These are phyloP conservation scores for Indri indri DNA, from an alignment of 2,113 vertebrate genomes.

Conservation along the genomic window DNA sequence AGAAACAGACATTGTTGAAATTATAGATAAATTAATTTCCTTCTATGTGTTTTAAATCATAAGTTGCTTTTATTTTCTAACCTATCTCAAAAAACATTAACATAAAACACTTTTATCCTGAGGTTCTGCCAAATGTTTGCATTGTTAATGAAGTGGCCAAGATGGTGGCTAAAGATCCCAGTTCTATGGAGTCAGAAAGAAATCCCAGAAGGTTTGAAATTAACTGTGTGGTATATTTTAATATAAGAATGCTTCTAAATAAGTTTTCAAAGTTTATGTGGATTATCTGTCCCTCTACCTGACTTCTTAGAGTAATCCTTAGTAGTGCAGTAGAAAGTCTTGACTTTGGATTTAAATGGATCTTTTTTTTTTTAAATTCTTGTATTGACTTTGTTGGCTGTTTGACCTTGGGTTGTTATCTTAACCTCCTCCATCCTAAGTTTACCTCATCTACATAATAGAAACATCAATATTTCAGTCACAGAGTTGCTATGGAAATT, in stretches of 20 bases:
- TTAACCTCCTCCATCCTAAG: not conserved
- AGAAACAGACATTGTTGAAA: not conserved
- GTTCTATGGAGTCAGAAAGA: conserved; percentile 47
- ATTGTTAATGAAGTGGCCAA: conserved; percentile 52
- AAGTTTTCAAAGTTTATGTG: conserved; percentile 37
- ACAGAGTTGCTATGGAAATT: not conserved
- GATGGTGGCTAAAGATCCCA: conserved; percentile 46
- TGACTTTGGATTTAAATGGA: not conserved
- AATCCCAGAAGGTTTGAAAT: conserved; percentile 57
- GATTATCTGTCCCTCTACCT: not conserved
- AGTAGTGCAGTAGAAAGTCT: not conserved
- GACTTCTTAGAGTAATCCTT: not conserved
- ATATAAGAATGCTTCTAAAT: conserved; percentile 41
- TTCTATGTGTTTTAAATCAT: not conserved
- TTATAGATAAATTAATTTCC: not conserved
- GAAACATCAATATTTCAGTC: not conserved
- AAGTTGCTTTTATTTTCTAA: conserved; percentile 10
- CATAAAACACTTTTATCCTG: not conserved
- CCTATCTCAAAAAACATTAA: not conserved
- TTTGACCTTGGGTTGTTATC: not conserved
- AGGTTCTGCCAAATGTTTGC: conserved; percentile 54
- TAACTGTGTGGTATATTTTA: conserved; percentile 47
- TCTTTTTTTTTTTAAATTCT: not conserved
- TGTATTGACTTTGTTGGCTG: not conserved
- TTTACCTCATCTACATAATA: not conserved